Conservation (phyloP, 2,113 vertebrate genomes). For the Cynocephalus volans region DNA sequence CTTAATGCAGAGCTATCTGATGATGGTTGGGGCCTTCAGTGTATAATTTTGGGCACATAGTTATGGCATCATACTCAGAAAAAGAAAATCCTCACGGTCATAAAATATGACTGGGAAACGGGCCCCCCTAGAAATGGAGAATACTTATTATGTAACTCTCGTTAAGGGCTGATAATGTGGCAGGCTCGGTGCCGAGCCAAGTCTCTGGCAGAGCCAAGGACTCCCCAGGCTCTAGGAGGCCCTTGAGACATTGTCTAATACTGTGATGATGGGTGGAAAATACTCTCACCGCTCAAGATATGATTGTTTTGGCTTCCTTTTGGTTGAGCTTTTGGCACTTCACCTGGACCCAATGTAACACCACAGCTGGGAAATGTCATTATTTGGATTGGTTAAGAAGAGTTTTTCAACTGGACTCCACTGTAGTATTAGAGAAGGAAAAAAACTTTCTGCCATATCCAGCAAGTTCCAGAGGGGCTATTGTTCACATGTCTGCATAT, state of each 20-base stretch:
- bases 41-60: not conserved
- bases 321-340: conserved; percentile 64
- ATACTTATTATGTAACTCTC: not conserved
- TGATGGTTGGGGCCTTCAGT: not conserved
- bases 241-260: conserved; percentile 50
- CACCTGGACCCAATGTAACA: conserved; percentile 32
- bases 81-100: not conserved
- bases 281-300: conserved; percentile 16
- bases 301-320: conserved; percentile 68
- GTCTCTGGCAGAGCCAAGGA: not conserved
- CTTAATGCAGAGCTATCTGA: not conserved
- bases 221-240: conserved; percentile 48
- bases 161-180: not conserved
- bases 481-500: not conserved
- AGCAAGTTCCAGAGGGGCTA: not conserved
- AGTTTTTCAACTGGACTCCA: conserved; percentile 52
- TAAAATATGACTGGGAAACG: conserved; percentile 33
- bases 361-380: conserved; percentile 66
- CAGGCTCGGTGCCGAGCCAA: not conserved
- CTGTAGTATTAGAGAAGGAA: not conserved
- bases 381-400: conserved; percentile 66
- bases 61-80: not conserved
- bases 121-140: not conserved
- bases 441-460: not conserved
- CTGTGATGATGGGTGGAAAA: conserved; percentile 52